Base-by-base conservation (phyloP, 2,797 vertebrate genomes). In the Acanthopagrus latus region DNA sequence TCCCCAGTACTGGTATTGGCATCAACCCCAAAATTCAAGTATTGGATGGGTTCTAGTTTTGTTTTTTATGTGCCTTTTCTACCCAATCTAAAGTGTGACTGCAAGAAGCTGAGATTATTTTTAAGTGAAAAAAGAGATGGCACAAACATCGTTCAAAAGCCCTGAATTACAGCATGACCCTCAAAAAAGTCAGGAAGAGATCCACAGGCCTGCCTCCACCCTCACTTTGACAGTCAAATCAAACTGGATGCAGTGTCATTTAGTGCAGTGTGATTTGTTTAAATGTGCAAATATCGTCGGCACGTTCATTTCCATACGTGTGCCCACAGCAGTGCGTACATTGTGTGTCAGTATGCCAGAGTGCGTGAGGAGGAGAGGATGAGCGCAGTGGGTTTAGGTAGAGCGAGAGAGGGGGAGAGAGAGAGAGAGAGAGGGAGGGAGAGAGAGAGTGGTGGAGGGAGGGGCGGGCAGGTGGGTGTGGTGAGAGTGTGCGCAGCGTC, bases 401-500 rank as follows among this genome's bases (percentile, higher is more conserved):
- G 71, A 25, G 68, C 73, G 59, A 75, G 78, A 57, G 57, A 2
- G 78, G 78, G 79, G 92, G 84, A 33, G 43, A 90, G 90, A 44
- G 51, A 66, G 70, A 47, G 64, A 89, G 91, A 85, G 44, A 89
- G 91, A 85, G 93, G 92, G 64, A 47, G 64, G 89, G 91, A 85
- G 44, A 89, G 91, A 85, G 93, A 92, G 64, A 47, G 64, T 67
- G 75, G 29, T 25, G 63, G 71, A 76, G 84, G 68, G 71, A 73
- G 68, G 33, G 85, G 83, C 65, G 87, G 29, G 29, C 27, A 27
- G 90, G 93, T 78, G 82, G 89, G 84, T 85, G 92, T 85, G 91
- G 76, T 60, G 81, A 82, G 78, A 50, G 12, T 13, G 83, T 44
- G 57, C 4, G 78, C 75, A 84, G 78, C 91, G 95, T 95, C 95